These are phyloP conservation scores for Rhynchomys soricoides DNA, from an alignment of 2,113 vertebrate genomes.

Conservation along the genomic window DNA sequence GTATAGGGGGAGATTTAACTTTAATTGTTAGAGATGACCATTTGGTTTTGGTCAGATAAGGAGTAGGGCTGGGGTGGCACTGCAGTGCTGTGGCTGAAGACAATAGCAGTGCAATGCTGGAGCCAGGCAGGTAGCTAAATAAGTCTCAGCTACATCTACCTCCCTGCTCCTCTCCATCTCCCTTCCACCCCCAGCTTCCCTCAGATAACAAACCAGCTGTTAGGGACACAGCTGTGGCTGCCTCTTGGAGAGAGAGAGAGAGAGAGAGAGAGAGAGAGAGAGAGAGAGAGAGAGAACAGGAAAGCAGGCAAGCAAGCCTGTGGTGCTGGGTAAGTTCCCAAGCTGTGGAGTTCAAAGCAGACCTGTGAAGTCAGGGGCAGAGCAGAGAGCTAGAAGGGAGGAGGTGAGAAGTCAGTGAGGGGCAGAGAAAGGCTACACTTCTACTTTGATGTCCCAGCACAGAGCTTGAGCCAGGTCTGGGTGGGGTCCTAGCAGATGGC, in stretches of 20 bases:
- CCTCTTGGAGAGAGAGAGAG: background rate
- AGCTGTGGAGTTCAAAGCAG: constrained; percentile 65
- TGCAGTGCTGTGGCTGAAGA: background rate
- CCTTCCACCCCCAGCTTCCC: background rate
- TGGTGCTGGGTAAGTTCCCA: background rate
- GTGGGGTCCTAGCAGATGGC: background rate
- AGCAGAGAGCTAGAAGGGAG: background rate
- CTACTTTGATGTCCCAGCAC: constrained; percentile 50
- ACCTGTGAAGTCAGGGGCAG: constrained; percentile 25
- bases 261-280: background rate
- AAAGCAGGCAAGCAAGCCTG: background rate
- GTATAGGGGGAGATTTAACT: background rate
- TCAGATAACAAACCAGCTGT: constrained; percentile 44
- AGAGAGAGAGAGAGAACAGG: background rate
- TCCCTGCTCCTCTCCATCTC: no score
- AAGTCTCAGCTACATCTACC: background rate
- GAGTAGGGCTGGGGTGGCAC: background rate
- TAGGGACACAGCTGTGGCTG: constrained; percentile 46
- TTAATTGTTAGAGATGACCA: constrained; percentile 54
- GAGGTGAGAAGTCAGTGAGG: constrained; percentile 44
- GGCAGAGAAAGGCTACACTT: background rate
- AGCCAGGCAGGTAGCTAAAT: background rate
- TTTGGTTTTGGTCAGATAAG: constrained; percentile 75
- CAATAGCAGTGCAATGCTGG: background rate
- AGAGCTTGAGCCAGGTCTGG: background rate